Base-by-base conservation (phyloP, 2,888 invertebrate species). In the Tholera decimalis region DNA sequence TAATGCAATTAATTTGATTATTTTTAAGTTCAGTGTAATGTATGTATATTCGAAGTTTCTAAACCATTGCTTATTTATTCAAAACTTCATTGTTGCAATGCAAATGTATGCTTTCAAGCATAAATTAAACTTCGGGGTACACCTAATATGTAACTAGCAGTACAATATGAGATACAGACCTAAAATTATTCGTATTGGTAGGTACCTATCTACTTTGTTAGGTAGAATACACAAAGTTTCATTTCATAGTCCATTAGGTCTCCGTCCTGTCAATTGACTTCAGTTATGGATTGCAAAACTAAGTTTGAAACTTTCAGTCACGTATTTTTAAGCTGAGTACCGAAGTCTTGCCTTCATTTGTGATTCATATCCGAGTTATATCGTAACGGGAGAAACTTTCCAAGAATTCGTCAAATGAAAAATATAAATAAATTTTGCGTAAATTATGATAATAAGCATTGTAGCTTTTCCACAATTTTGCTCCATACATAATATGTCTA, bases 171-270 rank as follows among this genome's bases (percentile, higher is more conserved):
- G 53, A 57, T 55, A 66, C 24, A 63, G 30, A 50, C 35, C 24
- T 41, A 28, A 58, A 47, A 24, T 56, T 57, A 50, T 63, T 69
- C 20, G 33, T 35, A 60, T 43, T 41, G 15, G n/a, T n/a, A n/a
- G n/a, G n/a, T n/a, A n/a, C n/a, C n/a, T n/a, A 49, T 15, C 58
- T 43, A n/a, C 47, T 53, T 57, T 51, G 35, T 26, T 55, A 49
- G 30, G 57, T 44, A 22, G 46, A 68, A 64, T 49, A 59, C 58
- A 43, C 50, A 60, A 70, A 73, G 56, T 73, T 47, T 55, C 26
- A 49, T 63, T 74, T 61, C 43, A 58, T 55, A 66, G 61, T 63
- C 55, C 66, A 70, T 78, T 63, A 55, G n/a, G n/a, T n/a, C n/a
- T n/a, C 43, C 46, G 49, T 59, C 46, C 58, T 13, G 30, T 47